These are phyloP conservation scores for Tragelaphus eurycerus DNA, from an alignment of 2,797 vertebrate genomes.

Conservation along the genomic window DNA sequence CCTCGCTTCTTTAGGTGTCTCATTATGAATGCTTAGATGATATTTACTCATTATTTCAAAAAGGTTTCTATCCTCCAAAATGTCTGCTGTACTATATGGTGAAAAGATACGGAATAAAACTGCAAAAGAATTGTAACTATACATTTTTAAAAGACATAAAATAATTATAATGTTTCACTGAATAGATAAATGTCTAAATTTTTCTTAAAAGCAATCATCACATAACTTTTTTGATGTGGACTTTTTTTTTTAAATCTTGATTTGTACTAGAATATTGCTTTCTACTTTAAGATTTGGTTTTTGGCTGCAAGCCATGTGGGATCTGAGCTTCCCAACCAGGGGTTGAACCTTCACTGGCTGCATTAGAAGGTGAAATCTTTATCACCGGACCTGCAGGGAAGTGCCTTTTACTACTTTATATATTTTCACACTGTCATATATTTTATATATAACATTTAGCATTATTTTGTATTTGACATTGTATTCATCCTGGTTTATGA, in stretches of 20 bases:
- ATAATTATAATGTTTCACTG: not conserved
- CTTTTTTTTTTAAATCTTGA: not conserved
- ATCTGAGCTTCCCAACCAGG: not conserved
- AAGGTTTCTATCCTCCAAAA: not conserved
- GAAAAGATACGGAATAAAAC: not conserved
- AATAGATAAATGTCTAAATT: not conserved
- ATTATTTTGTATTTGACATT: not conserved
- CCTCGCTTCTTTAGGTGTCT: not conserved
- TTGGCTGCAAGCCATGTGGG: not conserved
- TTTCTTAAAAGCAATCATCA: not conserved
- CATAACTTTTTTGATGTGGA: not conserved
- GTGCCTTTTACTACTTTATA: not conserved
- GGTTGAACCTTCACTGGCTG: not conserved
- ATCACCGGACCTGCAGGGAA: not conserved
- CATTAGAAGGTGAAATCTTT: not conserved
- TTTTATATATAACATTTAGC: not conserved
- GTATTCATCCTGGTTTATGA: not conserved
- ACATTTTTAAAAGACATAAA: not conserved
- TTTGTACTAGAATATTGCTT: not conserved
- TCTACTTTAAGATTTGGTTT: not conserved
- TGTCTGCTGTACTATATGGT: not conserved
- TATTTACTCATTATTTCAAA: conserved; percentile 21
- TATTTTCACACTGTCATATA: not conserved
- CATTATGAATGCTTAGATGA: not conserved
- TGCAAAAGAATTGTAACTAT: not conserved